Evolutionary conservation across 2,797 vertebrate species (phyloP).

Genomic region (Coregonus ussuriensis): DNA sequence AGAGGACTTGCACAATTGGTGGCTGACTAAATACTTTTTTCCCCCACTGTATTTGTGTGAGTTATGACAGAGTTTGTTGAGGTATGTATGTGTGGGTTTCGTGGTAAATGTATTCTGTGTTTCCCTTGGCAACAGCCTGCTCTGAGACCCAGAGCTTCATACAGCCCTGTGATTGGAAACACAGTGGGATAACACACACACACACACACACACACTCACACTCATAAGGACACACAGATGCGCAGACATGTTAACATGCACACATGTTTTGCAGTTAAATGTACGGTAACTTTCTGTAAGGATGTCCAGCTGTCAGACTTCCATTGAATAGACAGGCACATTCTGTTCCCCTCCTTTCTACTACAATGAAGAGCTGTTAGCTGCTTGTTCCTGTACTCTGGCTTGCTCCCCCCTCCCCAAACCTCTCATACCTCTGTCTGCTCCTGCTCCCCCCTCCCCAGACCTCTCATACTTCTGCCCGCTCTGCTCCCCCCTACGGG

Average conservation of each 20-base stretch:
- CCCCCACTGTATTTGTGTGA: not conserved
- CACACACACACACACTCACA: too few relatives aligned
- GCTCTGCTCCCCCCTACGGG: conserved; percentile 39
- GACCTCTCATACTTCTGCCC: too few relatives aligned
- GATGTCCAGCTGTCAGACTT: too few relatives aligned
- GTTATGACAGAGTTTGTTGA: not conserved
- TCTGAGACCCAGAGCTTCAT: conserved; percentile 14
- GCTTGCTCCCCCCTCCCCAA: too few relatives aligned
- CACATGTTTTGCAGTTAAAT: not conserved
- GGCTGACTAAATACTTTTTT: too few relatives aligned
- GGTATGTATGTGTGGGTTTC: conserved; percentile 11
- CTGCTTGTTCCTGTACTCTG: not conserved
- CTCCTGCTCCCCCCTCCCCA: not conserved
- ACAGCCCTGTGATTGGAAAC: conserved; percentile 3
- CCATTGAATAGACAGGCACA: too few relatives aligned
- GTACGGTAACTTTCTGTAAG: too few relatives aligned
- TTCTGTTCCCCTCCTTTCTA: not conserved
- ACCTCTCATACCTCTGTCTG: too few relatives aligned
- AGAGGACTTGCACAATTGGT: too few relatives aligned
- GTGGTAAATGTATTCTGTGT: not conserved
- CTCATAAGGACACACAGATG: too few relatives aligned
- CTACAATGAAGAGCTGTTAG: not conserved
- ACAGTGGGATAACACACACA: not conserved
- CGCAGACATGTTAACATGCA: too few relatives aligned
- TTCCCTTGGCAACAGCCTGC: conserved; percentile 6